Evolutionary conservation across 2,113 vertebrate genomes (phyloP), one percentile per base, ranked within the genome.

Genomic region (Copsychus sechellarum): DNA sequence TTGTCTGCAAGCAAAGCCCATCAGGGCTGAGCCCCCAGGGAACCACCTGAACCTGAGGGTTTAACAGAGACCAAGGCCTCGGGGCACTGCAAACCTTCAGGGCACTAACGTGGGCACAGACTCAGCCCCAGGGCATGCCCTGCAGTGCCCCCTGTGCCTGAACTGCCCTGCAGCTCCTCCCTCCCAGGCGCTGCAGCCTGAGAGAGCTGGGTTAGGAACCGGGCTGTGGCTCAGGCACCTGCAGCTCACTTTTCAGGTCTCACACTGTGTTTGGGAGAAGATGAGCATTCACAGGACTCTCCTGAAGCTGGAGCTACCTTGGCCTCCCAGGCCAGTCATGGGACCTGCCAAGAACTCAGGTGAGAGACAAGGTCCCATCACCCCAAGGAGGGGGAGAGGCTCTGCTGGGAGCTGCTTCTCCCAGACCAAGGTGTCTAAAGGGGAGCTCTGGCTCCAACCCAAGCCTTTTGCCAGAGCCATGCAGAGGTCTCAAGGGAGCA

Each of bases 331-430:
- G 34, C 31, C 56, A 4, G 38, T 8, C 10, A 9, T 2, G 3
- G 88, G 36, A 43, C 34, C 40, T 64, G 38, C 19, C 67, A 36
- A 11, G 51, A 50, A 1, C 26, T 45, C 60, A 5, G 19, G 11
- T 40, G 66, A 31, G 42, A 58, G 45, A n/a, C 51, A 42, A 23
- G 1, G 8, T 20, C 38, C 9, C 0, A 0, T 6, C 45, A 21
- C 22, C 16, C 2, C 83, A 48, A 9, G 33, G 19, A 23, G 7
- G 10, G 19, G 54, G 42, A 83, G 24, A 28, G 36, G 58, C 34
- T 60, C 65, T 79, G 48, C 56, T 38, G 40, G 50, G 53, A 85
- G 17, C 29, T 83, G 36, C 54, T 65, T 9, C n/a, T n/a, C 45
- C n/a, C 56, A 71, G 3, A 19, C 6, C 77, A 8, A 23, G 88